phyloP scores from a whole-genome alignment of 2,888 invertebrate species.

The Cotesia congregata region DNA sequence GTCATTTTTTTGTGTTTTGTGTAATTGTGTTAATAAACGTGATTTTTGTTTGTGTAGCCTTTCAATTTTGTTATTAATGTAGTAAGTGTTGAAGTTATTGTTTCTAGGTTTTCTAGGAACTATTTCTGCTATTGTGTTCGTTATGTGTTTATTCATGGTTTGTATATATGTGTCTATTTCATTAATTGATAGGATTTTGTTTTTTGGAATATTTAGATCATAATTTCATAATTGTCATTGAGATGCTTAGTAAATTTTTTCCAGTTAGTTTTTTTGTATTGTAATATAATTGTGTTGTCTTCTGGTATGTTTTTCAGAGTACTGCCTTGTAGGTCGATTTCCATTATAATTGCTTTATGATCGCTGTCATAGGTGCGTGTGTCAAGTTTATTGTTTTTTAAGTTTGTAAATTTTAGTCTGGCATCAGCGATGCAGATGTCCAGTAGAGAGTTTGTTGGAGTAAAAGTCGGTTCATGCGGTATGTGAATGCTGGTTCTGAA shows the following conservation, averaged over 20 bases:
- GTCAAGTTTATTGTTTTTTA: too few species aligned
- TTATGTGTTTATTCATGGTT: background rate
- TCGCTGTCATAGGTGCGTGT: conserved; percentile 34
- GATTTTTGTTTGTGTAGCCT: too few species aligned
- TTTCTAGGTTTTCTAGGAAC: background rate
- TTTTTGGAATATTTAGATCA: background rate
- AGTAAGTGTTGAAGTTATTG: conserved; percentile 19
- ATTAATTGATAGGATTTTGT: conserved; percentile 1
- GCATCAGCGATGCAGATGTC: conserved; percentile 19
- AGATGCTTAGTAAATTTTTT: conserved; percentile 5
- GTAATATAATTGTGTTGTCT: background rate
- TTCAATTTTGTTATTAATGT: too few species aligned
- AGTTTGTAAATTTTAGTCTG: conserved; percentile 20
- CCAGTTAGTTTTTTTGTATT: conserved; percentile 31
- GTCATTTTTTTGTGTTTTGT: too few species aligned
- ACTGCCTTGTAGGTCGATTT: too few species aligned
- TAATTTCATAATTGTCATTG: background rate
- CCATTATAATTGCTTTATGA: conserved; percentile 10
- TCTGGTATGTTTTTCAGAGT: background rate
- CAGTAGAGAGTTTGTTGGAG: conserved; percentile 18
- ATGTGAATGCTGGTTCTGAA: background rate
- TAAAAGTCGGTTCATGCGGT: conserved; percentile 22
- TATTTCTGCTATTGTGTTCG: too few species aligned
- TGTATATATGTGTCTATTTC: conserved; percentile 17
- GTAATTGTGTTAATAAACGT: too few species aligned